Evolutionary conservation across 2,888 invertebrate species (phyloP).

Genomic region (Dryobotodes eremita): DNA sequence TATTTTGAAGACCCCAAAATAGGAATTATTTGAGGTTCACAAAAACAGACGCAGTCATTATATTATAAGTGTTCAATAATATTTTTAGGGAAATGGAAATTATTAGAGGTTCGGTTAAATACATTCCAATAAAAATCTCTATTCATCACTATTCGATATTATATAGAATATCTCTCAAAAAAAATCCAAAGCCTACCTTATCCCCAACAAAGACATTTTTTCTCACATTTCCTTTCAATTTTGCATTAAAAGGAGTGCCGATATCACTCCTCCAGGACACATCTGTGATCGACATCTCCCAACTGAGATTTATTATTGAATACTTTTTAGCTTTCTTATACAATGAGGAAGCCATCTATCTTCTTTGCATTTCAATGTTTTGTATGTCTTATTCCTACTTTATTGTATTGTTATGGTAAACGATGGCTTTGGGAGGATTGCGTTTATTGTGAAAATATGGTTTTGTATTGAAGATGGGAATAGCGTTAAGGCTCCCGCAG

Average conservation of each 20-base stretch:
- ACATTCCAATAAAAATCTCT: not conserved
- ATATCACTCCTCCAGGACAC: slow-evolving; percentile 79
- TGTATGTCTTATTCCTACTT: slow-evolving; percentile 60
- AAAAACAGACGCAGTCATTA: not conserved
- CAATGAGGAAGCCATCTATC: slow-evolving; percentile 84
- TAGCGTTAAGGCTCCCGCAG: not conserved
- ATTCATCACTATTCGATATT: not conserved
- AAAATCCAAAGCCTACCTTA: not conserved
- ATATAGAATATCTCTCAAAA: slow-evolving; percentile 24
- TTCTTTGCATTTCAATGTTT: slow-evolving; percentile 75
- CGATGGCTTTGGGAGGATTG: slow-evolving; percentile 10
- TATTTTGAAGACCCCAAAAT: too few species aligned
- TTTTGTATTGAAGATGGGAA: not conserved
- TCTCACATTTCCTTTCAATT: slow-evolving; percentile 69
- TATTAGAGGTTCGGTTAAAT: not conserved
- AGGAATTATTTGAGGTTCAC: not conserved
- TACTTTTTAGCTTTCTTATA: slow-evolving; percentile 80
- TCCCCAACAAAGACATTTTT: slow-evolving; percentile 44
- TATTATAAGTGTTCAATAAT: not conserved
- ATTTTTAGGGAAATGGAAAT: not conserved
- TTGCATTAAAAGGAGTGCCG: slow-evolving; percentile 82
- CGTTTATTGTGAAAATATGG: slow-evolving; percentile 37
- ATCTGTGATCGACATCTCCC: slow-evolving; percentile 87
- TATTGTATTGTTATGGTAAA: slow-evolving; percentile 67
- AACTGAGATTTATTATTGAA: slow-evolving; percentile 87